Evolutionary conservation across 2,797 vertebrate genomes (phyloP).

Genomic region (Enteromius anoplus): DNA sequence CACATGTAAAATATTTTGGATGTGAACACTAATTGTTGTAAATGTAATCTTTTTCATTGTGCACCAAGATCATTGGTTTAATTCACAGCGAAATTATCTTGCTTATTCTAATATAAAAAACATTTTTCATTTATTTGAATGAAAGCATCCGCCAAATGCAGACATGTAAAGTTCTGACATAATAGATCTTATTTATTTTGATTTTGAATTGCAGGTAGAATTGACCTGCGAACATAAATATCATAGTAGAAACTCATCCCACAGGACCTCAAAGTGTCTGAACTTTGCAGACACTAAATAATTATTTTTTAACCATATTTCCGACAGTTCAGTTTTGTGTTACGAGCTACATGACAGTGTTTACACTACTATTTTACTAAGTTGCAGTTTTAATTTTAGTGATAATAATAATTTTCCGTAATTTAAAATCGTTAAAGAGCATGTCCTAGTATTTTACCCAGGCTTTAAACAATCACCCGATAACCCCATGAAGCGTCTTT

Average conservation of each 20-base stretch:
- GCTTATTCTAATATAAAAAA: too few relatives aligned
- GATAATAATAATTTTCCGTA: neutral
- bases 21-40: neutral
- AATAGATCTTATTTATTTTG: too few relatives aligned
- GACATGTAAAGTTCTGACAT: neutral
- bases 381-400: too few relatives aligned
- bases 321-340: too few relatives aligned
- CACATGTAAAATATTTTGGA: too few relatives aligned
- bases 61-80: neutral
- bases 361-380: too few relatives aligned
- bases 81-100: neutral
- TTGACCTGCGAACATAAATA: neutral
- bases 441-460: neutral
- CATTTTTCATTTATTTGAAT: too few relatives aligned
- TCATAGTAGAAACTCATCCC: neutral
- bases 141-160: neutral
- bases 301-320: too few relatives aligned
- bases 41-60: neutral
- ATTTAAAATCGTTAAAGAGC: neutral
- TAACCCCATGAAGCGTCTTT: neutral
- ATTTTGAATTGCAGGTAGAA: neutral
- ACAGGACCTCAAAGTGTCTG: neutral
- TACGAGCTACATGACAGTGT: too few relatives aligned
- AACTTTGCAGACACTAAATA: neutral
- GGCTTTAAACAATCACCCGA: neutral